Evolutionary conservation across 2,797 vertebrate species (phyloP), one percentile per base, ranked within the genome.

Genomic region (Loris lydekkerianus): DNA sequence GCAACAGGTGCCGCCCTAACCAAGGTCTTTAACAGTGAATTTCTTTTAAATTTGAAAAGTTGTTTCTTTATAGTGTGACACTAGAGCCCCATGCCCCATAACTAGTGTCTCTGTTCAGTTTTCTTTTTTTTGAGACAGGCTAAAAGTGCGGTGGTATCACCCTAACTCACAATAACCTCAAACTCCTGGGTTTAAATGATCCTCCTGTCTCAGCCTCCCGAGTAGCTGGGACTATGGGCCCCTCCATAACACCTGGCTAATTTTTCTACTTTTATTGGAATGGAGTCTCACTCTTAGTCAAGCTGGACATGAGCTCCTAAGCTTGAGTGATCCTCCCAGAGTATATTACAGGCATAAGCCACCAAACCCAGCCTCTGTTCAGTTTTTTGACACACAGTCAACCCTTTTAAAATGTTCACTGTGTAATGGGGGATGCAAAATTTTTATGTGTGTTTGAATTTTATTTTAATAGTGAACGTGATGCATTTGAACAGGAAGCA

Each of bases 401-500:
- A 4, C 31, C 10, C 7, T 93, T 92, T 89, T n/a, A 34, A 91
- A 85, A 78, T 89, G 29, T 25, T 82, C 9, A 5, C 34, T 86
- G 31, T 86, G 31, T 86, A 72, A 86, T 83, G 73, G 60, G 70
- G 7, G 27, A 25, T 72, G 15, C 49, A 70, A 43, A 91, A 58
- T 84, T 78, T 84, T 63, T 15, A n/a, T 86, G 34, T 67, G 15
- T 88, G n/a, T 93, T 95, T 89, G 23, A 92, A 58, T 81, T 96
- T 95, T 95, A 56, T 58, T 93, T 96, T 97, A 77, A 89, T 86
- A 99, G 99, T 90, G 99, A 99, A 69, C 98, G 99, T 17, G 99
- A 99, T 97, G 76, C 96, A 75, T 98, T 99, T 97, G 99, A 99
- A 98, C 97, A 98, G 25, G 99, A 99, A 75, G 94, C 99, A 49